phyloP scores from a whole-genome alignment of 1,140 invertebrate species.

The Sinella curviseta region DNA sequence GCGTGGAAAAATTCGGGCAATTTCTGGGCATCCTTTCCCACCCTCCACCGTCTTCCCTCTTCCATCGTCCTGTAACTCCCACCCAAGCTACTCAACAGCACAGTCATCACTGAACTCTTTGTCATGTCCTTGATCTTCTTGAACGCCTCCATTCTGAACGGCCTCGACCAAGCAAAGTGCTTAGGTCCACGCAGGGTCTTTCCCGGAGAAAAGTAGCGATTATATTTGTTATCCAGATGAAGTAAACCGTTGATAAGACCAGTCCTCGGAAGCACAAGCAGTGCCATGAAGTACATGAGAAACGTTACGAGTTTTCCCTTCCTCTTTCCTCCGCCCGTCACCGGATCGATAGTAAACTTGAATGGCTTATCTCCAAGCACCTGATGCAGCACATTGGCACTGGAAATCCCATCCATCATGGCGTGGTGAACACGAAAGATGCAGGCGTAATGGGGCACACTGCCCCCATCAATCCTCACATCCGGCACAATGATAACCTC shows the following conservation, averaged over 20 bases:
- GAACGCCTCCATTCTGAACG: constrained; percentile 37
- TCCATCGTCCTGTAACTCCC: constrained; percentile 35
- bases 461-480: constrained; percentile 15
- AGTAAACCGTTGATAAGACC: constrained; percentile 38
- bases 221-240: constrained; percentile 35
- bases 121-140: constrained; percentile 40
- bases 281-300: constrained; percentile 27
- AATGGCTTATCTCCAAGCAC: constrained; percentile 44
- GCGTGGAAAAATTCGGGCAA: constrained; percentile 32
- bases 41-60: background rate
- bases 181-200: constrained; percentile 40
- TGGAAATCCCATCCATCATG: constrained; percentile 45
- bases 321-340: constrained; percentile 7
- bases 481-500: constrained; percentile 47
- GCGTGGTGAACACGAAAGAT: constrained; percentile 15
- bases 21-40: background rate
- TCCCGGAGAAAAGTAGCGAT: constrained; percentile 7
- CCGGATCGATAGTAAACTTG: constrained; percentile 45
- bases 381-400: constrained; percentile 41
- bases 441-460: background rate
- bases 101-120: constrained; percentile 39
- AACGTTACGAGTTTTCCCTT: background rate
- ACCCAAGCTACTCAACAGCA: constrained; percentile 40
- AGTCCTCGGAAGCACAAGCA: constrained; percentile 34
- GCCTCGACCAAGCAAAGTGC: constrained; percentile 41